phyloP scores from a whole-genome alignment of 2,888 invertebrate genomes.

The Drosophila yooni region DNA sequence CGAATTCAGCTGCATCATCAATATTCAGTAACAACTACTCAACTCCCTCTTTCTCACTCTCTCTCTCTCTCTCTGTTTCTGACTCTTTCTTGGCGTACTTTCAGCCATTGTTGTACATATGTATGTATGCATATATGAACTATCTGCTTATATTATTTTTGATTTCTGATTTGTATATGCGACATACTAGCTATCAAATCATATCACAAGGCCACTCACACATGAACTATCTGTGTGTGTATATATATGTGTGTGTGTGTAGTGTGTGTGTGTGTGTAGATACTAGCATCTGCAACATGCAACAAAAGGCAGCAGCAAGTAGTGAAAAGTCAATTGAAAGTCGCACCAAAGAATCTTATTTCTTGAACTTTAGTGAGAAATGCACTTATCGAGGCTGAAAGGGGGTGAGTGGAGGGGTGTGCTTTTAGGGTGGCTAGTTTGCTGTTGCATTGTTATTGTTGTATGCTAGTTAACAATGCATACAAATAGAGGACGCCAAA shows the following conservation, averaged over 20 bases:
- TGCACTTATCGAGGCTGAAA: not conserved
- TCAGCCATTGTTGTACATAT: slow-evolving; percentile 9
- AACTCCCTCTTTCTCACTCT: not conserved
- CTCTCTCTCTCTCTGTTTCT: not conserved
- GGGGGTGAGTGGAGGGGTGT: not conserved
- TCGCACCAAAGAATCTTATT: slow-evolving; percentile 51
- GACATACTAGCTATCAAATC: slow-evolving; percentile 45
- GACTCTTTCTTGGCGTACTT: not conserved
- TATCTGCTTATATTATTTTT: not conserved
- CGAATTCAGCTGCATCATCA: slow-evolving; percentile 54
- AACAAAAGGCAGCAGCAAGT: slow-evolving; percentile 33
- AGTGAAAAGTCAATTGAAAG: slow-evolving; percentile 75
- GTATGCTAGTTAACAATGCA: not conserved
- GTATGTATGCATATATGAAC: slow-evolving; percentile 1
- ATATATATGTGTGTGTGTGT: slow-evolving; percentile 3
- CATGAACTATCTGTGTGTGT: not conserved
- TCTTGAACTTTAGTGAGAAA: slow-evolving; percentile 31
- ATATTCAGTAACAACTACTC: slow-evolving; percentile 45
- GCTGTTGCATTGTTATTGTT: not conserved
- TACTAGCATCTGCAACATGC: slow-evolving; percentile 29
- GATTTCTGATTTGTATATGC: slow-evolving; percentile 40
- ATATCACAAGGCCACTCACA: slow-evolving; percentile 30
- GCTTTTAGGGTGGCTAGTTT: not conserved
- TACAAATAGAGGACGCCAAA: not conserved
- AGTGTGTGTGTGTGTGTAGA: slow-evolving; percentile 7